These are phyloP conservation scores for Tachuris rubrigastra DNA, from an alignment of 2,113 vertebrate genomes.

Conservation along the genomic window DNA sequence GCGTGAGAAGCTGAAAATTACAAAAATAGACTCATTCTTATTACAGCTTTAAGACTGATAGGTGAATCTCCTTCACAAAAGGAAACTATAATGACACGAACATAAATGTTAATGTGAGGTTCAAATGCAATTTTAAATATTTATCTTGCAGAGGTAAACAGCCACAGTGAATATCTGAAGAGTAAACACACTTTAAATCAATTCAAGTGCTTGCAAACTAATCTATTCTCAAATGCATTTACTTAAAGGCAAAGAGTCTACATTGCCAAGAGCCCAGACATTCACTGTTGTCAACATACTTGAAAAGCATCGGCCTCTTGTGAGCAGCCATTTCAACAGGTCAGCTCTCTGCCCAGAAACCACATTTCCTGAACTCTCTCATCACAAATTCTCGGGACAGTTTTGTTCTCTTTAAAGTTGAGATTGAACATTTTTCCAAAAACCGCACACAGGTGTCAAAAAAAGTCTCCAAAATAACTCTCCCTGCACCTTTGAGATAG, in stretches of 20 bases:
- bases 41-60: conserved; percentile 60
- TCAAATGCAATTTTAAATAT: conserved; percentile 71
- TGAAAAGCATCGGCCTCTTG: not conserved
- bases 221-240: conserved; percentile 59
- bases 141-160: conserved; percentile 72
- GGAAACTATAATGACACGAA: conserved; percentile 62
- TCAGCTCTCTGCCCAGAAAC: not conserved
- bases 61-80: conserved; percentile 64
- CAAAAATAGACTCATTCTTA: conserved; percentile 51
- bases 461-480: not conserved
- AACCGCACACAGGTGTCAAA: not conserved
- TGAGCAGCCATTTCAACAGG: not conserved
- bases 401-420: not conserved
- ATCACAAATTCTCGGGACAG: not conserved
- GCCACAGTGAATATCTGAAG: conserved; percentile 58
- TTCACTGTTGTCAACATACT: not conserved
- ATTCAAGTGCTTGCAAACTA: conserved; percentile 59
- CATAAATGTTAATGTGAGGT: conserved; percentile 70
- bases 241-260: conserved; percentile 46
- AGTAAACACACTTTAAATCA: conserved; percentile 69
- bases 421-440: not conserved
- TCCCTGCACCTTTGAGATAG: not conserved
- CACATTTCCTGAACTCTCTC: not conserved
- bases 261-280: not conserved
- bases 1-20: conserved; percentile 22